A percentile compares a stretch with the other conserved stretches of the same genome.
Conservation (phyloP, 2,113 vertebrate species). For the Todiramphus chloris region DNA sequence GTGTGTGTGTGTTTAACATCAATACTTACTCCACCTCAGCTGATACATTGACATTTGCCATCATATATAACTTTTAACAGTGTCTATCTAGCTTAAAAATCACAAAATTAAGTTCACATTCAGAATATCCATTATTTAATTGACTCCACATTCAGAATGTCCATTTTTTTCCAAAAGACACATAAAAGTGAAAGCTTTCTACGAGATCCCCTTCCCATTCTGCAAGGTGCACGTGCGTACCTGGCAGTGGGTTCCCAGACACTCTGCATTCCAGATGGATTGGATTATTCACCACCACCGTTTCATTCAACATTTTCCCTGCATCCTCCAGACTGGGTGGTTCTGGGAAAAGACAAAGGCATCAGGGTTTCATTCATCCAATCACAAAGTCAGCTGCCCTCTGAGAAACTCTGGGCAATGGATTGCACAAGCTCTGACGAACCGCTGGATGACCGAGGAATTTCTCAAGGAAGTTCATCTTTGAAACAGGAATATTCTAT, state of each 20-base stretch:
- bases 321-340: constrained; percentile 85
- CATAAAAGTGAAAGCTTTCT: background rate
- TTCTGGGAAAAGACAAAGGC: constrained; percentile 74
- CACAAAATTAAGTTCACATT: background rate
- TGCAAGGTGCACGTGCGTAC: constrained; percentile 48
- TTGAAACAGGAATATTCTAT: background rate
- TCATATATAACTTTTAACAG: background rate
- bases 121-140: background rate
- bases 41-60: background rate
- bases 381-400: background rate
- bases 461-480: background rate
- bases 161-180: background rate
- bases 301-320: constrained; percentile 87
- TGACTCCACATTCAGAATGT: background rate
- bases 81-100: background rate
- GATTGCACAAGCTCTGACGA: background rate
- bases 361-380: background rate
- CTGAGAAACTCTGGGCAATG: background rate
- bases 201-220: background rate
- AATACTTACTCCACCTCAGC: background rate
- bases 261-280: constrained; percentile 88
- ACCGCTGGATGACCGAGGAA: background rate
- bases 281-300: constrained; percentile 84
- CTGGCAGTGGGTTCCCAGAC: constrained; percentile 86
- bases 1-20: background rate